Percentiles rank a stretch among this genome's conserved stretches.
These are phyloP conservation scores for Agapornis canus DNA, from an alignment of 2,797 vertebrate genomes.

Conservation along the genomic window DNA sequence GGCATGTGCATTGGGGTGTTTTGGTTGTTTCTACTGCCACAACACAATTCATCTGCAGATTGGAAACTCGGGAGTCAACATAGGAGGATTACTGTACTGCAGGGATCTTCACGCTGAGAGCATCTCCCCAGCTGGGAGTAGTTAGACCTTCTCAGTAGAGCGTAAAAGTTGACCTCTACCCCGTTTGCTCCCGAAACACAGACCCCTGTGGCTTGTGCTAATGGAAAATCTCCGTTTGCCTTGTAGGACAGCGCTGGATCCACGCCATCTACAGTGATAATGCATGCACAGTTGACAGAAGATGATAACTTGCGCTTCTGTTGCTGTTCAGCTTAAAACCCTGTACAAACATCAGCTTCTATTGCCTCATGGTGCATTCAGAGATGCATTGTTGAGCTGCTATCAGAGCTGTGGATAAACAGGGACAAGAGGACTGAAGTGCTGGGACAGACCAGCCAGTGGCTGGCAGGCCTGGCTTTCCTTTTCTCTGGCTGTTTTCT, in stretches of 20 bases:
- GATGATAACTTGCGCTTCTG: slow-evolving; percentile 33
- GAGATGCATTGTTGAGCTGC: neutral
- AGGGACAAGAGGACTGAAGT: neutral
- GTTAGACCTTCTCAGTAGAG: slow-evolving; percentile 24
- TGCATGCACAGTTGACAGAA: slow-evolving; percentile 40
- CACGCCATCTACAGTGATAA: slow-evolving; percentile 13
- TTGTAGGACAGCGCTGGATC: neutral
- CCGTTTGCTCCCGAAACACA: neutral
- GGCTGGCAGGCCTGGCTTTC: neutral
- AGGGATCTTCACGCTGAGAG: neutral
- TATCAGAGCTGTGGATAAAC: neutral
- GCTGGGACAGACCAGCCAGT: neutral
- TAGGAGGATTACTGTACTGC: neutral
- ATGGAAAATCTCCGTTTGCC: slow-evolving; percentile 24
- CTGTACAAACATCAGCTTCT: slow-evolving; percentile 11
- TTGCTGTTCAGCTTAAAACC: neutral
- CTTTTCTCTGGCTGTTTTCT: neutral
- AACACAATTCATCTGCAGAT: neutral
- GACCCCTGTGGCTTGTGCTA: slow-evolving; percentile 25
- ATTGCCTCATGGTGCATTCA: neutral
- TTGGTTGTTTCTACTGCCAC: neutral
- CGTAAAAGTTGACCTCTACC: slow-evolving; percentile 22
- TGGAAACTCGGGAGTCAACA: neutral
- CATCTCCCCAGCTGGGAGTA: slow-evolving; percentile 46
- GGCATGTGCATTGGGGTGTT: neutral